Percentiles rank a stretch among this genome's conserved stretches.
phyloP scores from a whole-genome alignment of 2,888 invertebrate species.

The Phoenoteleia sp. region DNA sequence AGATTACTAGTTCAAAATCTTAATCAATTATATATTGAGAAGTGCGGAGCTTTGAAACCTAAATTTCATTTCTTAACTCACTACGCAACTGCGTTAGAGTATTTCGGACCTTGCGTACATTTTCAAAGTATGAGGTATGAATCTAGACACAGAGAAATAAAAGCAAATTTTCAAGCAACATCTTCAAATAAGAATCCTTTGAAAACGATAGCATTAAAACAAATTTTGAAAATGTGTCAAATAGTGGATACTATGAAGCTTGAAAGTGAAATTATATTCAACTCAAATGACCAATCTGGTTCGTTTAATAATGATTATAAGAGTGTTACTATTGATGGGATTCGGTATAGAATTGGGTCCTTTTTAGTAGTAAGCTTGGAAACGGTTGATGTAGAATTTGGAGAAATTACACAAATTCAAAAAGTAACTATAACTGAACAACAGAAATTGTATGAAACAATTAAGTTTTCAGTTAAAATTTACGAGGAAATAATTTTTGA shows the following conservation, averaged over 20 bases:
- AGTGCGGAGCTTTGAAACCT: conserved; percentile 34
- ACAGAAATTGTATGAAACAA: not conserved
- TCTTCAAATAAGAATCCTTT: conserved; percentile 29
- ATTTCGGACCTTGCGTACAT: conserved; percentile 48
- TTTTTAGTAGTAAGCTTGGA: conserved; percentile 41
- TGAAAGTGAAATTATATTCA: conserved; percentile 23
- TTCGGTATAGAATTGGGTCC: conserved; percentile 24
- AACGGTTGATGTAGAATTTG: conserved; percentile 34
- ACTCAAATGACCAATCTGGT: not conserved
- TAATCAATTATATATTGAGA: conserved; percentile 20
- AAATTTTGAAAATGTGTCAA: conserved; percentile 53
- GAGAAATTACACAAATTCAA: conserved; percentile 45
- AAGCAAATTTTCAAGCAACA: conserved; percentile 28
- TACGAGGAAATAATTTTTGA: conserved; percentile 36
- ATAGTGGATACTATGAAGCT: conserved; percentile 15
- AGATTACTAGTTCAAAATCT: conserved; percentile 18
- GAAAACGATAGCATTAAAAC: conserved; percentile 46
- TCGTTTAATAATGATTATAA: conserved; percentile 16
- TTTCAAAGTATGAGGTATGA: conserved; percentile 50
- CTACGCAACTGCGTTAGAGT: conserved; percentile 38
- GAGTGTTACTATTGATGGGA: conserved; percentile 47
- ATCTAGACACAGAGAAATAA: conserved; percentile 45
- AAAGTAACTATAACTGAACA: conserved; percentile 16
- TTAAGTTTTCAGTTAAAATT: conserved; percentile 8
- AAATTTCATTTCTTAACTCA: conserved; percentile 58